phyloP scores from a whole-genome alignment of 2,888 invertebrate species.

The Sarcophaga carnaria region DNA sequence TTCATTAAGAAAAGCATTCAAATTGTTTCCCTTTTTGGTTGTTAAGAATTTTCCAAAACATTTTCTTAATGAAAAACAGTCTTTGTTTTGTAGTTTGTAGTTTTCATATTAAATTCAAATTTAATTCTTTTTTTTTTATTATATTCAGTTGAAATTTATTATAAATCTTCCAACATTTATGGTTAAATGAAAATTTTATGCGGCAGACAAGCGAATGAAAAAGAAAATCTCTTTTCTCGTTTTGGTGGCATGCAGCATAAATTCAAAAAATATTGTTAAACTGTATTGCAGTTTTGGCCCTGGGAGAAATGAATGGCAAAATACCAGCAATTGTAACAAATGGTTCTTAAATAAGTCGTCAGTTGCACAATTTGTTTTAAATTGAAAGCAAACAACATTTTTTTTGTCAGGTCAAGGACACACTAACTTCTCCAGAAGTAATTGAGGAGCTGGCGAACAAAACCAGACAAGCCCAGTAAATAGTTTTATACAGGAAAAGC shows the following conservation, averaged over 20 bases:
- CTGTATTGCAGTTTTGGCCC: slow-evolving; percentile 40
- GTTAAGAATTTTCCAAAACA: neutral
- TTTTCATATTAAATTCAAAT: slow-evolving; percentile 29
- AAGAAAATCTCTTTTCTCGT: neutral
- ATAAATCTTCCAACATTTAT: slow-evolving; percentile 36
- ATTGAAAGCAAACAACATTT: too few relatives aligned
- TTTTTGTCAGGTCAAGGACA: too few relatives aligned
- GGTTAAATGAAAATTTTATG: slow-evolving; percentile 36
- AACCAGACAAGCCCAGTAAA: too few relatives aligned
- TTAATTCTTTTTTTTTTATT: slow-evolving; percentile 23
- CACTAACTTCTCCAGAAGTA: too few relatives aligned
- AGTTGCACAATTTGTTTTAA: neutral
- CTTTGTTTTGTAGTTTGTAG: neutral
- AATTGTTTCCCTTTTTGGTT: neutral
- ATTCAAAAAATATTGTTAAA: neutral
- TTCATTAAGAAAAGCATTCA: too few relatives aligned
- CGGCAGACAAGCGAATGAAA: neutral
- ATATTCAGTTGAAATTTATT: slow-evolving; percentile 15
- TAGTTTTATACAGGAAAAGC: too few relatives aligned
- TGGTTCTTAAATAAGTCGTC: neutral
- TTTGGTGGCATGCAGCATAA: neutral
- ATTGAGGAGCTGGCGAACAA: too few relatives aligned
- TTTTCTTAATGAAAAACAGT: slow-evolving; percentile 6
- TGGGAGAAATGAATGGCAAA: slow-evolving; percentile 49
- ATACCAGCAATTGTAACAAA: slow-evolving; percentile 19